Base-by-base conservation (phyloP, 2,888 invertebrate genomes). In the Caenorhabditis japonica region DNA sequence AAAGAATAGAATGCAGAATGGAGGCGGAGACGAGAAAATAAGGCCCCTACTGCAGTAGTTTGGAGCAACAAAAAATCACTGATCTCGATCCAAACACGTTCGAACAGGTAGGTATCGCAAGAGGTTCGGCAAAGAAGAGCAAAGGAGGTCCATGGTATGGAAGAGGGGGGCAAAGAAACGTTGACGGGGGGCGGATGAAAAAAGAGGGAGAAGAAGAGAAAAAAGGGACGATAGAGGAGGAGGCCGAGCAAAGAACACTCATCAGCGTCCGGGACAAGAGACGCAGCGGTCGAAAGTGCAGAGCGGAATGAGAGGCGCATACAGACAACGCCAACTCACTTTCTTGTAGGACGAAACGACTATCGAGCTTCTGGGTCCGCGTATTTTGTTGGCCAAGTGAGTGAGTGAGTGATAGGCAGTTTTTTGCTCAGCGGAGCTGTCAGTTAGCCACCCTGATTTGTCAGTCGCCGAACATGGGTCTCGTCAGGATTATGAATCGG, bases 91-190 rank as follows among this genome's bases (percentile, higher is more conserved):
- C n/a, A 47, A 47, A 52, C 53, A 38, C 52, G 34, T 12, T 34
- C 30, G 62, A 62, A 71, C 71, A 71, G 62, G 58, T 62, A 71
- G 71, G 71, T 71, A 62, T n/a, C n/a, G 58, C 58, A 59, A 71
- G 58, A 71, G 62, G 62, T 70, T 70, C 61, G 59, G 52, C 61
- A 61, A 61, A 71, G 56, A 61, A 38, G 46, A 68, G 36, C 30
- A 52, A 59, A 53, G 62, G 62, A 62, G 61, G 66, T 66, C 66
- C 66, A 56, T 55, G 38, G 44, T 34, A 36, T 46, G 55, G 55
- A 51, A 39, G 7, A 25, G 25, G 25, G 15, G 19, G 23, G 19
- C 46, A 52, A 59, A 39, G 58, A 58, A 66, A 52, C 34, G 52
- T 43, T 44, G 66, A 43, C 56, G 56, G 41, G 66, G 55, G 39